phyloP scores from a whole-genome alignment of 23 tunicate genomes.

The Corella eumyota region DNA sequence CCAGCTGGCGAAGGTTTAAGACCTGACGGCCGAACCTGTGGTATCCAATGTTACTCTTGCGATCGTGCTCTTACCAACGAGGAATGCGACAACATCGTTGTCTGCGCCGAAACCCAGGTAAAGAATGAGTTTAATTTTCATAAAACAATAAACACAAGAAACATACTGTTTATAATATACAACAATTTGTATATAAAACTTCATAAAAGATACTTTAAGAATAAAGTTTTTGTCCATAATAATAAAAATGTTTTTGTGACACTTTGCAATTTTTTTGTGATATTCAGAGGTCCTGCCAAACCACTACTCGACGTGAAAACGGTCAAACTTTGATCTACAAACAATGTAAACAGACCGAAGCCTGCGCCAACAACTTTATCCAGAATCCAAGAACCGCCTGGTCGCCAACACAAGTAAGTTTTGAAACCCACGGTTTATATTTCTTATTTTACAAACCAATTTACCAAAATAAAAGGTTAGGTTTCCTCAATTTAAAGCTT shows the following conservation, averaged over 20 bases:
- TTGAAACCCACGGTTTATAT: no score
- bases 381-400: constrained; percentile 87
- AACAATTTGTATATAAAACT: no score
- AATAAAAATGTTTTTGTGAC: no score
- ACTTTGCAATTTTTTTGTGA: no score
- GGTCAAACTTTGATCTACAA: constrained; percentile 66
- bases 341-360: constrained; percentile 84
- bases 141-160: no score
- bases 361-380: constrained; percentile 79
- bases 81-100: constrained; percentile 23
- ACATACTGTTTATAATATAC: no score
- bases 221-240: no score
- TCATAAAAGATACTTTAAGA: no score
- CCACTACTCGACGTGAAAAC: constrained; percentile 52
- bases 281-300: constrained; percentile 86
- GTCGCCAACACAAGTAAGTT: constrained; percentile 65
- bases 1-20: constrained; percentile 59
- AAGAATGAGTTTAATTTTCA: neutral
- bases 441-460: no score
- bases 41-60: constrained; percentile 70
- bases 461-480: no score
- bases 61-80: constrained; percentile 45
- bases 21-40: constrained; percentile 62
- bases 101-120: constrained; percentile 64
- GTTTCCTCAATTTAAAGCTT: no score